Evolutionary conservation across 2,888 invertebrate genomes (phyloP), one percentile per base, ranked within the genome.

Genomic region (Aphidius colemani): DNA sequence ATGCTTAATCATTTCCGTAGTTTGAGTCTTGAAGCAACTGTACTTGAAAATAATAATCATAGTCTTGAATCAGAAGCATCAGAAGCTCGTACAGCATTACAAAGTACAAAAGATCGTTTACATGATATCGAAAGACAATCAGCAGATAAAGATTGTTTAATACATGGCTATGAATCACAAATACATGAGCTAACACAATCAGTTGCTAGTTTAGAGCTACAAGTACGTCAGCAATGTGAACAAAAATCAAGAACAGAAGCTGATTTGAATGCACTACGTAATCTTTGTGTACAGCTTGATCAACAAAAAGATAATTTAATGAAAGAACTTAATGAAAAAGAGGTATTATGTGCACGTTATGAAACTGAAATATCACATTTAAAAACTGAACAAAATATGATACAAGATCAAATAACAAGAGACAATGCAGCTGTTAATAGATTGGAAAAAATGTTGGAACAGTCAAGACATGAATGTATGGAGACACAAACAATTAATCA

Each of bases 1-100:
- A 89, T 94, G 88, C 78, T 93, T 72, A 92, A 93, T 75, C 90
- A 93, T 71, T 93, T 91, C 82, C 88, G 89, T 67, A 89, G 88
- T 76, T 84, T 94, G 39, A 91, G 90, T 60, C 86, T 90, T 66
- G 93, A 93, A 82, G 92, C 92, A 4, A 90, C 89, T 59, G 85
- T 88, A 66, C 83, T 93, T 68, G 93, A 93, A 83, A 91, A 87
- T 71, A 93, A 88, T 69, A 93, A 93, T 80, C 91, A 92, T 75
- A 90, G 90, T 60, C 84, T 93, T 69, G 93, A 93, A 81, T 88
- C 86, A 70, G 91, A 92, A 83, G 90, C 91, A 3, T 87, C 88
- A 7, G 90, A 92, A 71, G 88, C 88, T 65, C 88, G 88, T 70
- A 77, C 83, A 53, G 86, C 87, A 66, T 78, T 88, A 62, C 86